Percentiles rank a stretch among this genome's conserved stretches.
phyloP scores from a whole-genome alignment of 2,797 vertebrate genomes.

The Sphenodon punctatus region DNA sequence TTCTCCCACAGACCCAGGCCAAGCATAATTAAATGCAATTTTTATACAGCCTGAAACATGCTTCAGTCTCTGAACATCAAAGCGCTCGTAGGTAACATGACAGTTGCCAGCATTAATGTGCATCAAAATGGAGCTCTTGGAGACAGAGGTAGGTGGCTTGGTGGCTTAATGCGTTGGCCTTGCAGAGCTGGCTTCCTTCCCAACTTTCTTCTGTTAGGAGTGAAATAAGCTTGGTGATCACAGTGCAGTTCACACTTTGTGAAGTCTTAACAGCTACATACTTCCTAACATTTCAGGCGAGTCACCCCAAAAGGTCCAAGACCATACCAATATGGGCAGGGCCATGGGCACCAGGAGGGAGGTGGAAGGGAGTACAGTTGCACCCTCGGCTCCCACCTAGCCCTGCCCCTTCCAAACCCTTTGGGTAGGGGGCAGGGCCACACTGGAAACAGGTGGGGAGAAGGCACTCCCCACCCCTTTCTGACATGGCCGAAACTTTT shows the following conservation, averaged over 20 bases:
- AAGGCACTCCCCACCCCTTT: too few species aligned
- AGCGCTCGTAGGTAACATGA: not conserved
- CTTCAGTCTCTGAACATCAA: conserved; percentile 47
- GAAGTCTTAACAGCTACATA: too few species aligned
- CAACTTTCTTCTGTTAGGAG: not conserved
- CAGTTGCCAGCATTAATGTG: not conserved
- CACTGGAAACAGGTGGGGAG: too few species aligned
- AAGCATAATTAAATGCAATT: conserved; percentile 59
- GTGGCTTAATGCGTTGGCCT: not conserved
- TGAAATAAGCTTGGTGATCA: not conserved
- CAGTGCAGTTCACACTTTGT: not conserved
- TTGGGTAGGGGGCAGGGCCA: too few species aligned
- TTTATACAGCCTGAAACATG: conserved; percentile 49
- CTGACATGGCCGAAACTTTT: too few species aligned
- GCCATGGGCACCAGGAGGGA: too few species aligned
- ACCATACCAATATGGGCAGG: too few species aligned
- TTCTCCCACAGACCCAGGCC: conserved; percentile 50
- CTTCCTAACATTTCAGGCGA: too few species aligned
- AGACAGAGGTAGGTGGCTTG: conserved; percentile 1
- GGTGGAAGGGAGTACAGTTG: too few species aligned
- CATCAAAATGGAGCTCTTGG: conserved; percentile 30
- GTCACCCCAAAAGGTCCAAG: too few species aligned
- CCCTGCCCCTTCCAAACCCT: too few species aligned
- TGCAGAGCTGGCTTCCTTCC: accelerated
- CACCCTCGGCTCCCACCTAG: too few species aligned